Percentiles rank a stretch among this genome's conserved stretches.
Conservation (phyloP, 2,113 vertebrate species). For the Phalacrocorax aristotelis region DNA sequence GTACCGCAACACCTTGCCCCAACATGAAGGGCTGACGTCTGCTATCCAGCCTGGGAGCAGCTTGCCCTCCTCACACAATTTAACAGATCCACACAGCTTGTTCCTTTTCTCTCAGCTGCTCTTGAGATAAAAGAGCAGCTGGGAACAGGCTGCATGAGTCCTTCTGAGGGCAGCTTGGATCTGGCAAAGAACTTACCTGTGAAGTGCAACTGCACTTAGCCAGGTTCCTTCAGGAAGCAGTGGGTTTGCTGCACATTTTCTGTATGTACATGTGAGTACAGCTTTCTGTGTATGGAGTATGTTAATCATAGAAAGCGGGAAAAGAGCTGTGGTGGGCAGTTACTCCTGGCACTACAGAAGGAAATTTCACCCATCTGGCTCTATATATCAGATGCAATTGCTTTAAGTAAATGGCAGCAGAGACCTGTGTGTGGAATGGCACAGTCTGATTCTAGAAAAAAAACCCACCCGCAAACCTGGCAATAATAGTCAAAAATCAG, state of each 20-base stretch:
- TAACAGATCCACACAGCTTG: background rate
- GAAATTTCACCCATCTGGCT: background rate
- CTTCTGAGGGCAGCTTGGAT: background rate
- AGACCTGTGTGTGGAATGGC: background rate
- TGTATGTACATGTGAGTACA: background rate
- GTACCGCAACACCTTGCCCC: background rate
- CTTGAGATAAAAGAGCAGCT: background rate
- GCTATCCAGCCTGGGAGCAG: background rate
- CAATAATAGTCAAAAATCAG: background rate
- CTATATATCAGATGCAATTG: background rate
- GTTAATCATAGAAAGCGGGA: background rate
- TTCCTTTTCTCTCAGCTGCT: background rate
- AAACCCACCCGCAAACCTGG: background rate
- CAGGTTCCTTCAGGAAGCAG: background rate
- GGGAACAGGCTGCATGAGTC: background rate
- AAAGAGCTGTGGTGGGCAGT: background rate
- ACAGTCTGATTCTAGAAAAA: background rate
- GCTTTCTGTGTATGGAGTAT: background rate
- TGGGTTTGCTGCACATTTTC: background rate
- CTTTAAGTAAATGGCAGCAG: background rate
- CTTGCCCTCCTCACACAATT: background rate
- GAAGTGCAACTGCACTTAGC: background rate
- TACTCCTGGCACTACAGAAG: background rate
- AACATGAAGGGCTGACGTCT: background rate
- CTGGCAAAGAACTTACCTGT: background rate